phyloP scores from a whole-genome alignment of 2,888 invertebrate species.

The Argyresthia goedartella region DNA sequence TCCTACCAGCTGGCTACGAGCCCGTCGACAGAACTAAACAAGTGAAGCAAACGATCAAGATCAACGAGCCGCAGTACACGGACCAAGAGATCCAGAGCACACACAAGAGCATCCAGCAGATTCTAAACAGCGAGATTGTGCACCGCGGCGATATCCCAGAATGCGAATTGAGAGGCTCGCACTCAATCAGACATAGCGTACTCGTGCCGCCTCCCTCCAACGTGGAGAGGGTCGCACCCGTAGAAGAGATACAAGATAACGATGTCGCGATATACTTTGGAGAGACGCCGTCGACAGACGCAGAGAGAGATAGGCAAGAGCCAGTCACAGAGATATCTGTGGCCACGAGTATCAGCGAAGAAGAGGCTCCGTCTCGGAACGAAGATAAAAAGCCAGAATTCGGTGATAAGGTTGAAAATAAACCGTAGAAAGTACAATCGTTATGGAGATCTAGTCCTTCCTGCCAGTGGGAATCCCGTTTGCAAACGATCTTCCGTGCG shows the following conservation, averaged over 20 bases:
- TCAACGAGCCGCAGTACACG: slow-evolving; percentile 11
- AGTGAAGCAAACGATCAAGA: background rate
- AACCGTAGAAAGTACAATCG: slow-evolving; percentile 18
- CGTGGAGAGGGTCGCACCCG: slow-evolving; percentile 26
- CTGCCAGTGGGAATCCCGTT: background rate
- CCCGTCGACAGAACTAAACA: slow-evolving; percentile 42
- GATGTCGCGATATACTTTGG: slow-evolving; percentile 73
- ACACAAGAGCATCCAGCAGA: slow-evolving; percentile 25
- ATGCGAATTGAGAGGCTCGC: slow-evolving; percentile 53
- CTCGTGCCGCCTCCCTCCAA: slow-evolving; percentile 43
- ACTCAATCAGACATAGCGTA: slow-evolving; percentile 51
- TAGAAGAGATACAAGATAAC: slow-evolving; percentile 66
- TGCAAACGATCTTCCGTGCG: no score
- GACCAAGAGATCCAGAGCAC: slow-evolving; percentile 40
- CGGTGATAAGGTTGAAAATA: slow-evolving; percentile 38
- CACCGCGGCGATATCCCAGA: slow-evolving; percentile 37
- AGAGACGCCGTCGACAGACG: slow-evolving; percentile 18
- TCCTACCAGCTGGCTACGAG: slow-evolving; percentile 54
- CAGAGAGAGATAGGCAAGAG: slow-evolving; percentile 23
- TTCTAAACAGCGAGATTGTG: slow-evolving; percentile 22
- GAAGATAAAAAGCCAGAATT: slow-evolving; percentile 25
- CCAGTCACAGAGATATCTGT: slow-evolving; percentile 60
- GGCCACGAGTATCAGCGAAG: slow-evolving; percentile 57
- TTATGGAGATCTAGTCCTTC: background rate
- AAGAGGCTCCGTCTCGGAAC: slow-evolving; percentile 18